Conservation (phyloP, 2,113 vertebrate genomes). For the Dipodomys spectabilis region DNA sequence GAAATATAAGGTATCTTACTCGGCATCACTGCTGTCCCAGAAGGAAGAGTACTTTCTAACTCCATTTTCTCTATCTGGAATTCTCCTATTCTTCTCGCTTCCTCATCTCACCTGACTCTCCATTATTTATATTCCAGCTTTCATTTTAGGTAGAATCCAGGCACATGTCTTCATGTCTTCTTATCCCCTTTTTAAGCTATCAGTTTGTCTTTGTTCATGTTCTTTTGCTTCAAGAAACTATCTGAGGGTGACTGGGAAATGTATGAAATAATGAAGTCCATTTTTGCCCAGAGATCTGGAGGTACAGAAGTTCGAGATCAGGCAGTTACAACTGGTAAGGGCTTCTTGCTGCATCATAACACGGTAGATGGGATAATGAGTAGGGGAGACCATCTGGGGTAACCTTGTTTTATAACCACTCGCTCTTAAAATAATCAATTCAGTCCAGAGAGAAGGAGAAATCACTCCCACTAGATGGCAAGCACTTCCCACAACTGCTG, state of each 20-base stretch:
- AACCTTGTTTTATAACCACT: background rate
- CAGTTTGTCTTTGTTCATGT: background rate
- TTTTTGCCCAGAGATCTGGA: background rate
- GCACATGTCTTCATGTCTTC: no score
- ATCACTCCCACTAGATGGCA: background rate
- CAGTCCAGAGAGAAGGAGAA: background rate
- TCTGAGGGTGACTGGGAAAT: background rate
- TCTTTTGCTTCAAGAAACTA: background rate
- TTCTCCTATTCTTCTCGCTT: rapidly evolving
- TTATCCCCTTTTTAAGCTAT: background rate
- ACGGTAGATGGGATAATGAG: background rate
- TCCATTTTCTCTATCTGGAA: background rate
- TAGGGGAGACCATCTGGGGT: background rate
- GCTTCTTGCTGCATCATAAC: background rate
- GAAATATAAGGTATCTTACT: background rate
- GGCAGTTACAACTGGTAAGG: background rate
- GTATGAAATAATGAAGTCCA: background rate
- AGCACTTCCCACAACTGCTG: background rate
- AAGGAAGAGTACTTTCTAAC: no score
- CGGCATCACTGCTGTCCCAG: no score
- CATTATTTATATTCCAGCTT: background rate
- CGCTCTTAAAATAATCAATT: background rate
- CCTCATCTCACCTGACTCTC: background rate
- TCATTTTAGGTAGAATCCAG: no score
- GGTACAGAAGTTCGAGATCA: background rate